Percentiles rank a stretch among this genome's conserved stretches.
Conservation (phyloP, 2,888 invertebrate genomes). For the Caenorhabditis imperialis region DNA sequence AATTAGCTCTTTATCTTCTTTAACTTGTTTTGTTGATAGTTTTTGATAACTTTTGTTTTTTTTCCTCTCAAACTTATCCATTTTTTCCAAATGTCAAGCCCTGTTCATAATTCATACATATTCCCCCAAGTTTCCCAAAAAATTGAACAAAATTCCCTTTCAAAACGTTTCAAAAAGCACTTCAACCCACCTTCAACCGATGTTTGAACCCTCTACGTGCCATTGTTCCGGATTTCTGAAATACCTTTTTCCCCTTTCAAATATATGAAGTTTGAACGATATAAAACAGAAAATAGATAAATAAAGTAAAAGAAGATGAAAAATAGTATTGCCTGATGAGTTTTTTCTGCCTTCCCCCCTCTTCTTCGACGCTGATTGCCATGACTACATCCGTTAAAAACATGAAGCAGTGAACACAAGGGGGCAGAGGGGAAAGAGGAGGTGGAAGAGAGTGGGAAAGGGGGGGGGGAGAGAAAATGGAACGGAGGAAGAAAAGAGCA, state of each 20-base stretch:
- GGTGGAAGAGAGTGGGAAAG: neutral
- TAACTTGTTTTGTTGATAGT: no score
- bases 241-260: no score
- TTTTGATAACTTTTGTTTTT: no score
- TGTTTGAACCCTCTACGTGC: slow-evolving; percentile 43
- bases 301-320: neutral
- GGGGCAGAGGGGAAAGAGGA: neutral
- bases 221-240: slow-evolving; percentile 10
- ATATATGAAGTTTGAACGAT: no score
- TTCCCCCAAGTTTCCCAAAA: no score
- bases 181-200: slow-evolving; percentile 43
- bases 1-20: no score
- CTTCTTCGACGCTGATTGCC: slow-evolving; percentile 22
- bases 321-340: neutral
- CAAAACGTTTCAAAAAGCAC: no score
- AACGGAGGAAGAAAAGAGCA: slow-evolving; percentile 9
- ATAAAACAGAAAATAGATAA: neutral
- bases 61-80: no score
- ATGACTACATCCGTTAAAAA: slow-evolving; percentile 41
- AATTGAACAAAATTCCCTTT: no score
- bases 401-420: neutral
- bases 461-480: slow-evolving; percentile 17
- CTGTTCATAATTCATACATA: no score
- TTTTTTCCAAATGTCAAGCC: no score
- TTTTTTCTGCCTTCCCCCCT: neutral